These are phyloP conservation scores for Pithys albifrons DNA, from an alignment of 2,113 vertebrate species.

Conservation along the genomic window DNA sequence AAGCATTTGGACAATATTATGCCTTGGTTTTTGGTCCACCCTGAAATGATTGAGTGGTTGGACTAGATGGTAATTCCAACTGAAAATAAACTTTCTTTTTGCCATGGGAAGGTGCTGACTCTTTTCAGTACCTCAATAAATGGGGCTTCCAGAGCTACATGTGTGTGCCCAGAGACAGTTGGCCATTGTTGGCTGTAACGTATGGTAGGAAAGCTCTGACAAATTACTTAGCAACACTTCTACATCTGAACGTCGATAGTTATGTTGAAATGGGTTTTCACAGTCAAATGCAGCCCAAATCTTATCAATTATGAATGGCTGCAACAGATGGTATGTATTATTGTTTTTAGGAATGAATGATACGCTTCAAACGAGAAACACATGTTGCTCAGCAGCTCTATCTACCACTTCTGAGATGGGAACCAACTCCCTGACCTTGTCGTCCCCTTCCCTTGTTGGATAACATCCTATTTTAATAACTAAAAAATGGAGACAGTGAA, in stretches of 20 bases:
- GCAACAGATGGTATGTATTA: constrained; percentile 36
- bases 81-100: not conserved
- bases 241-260: not conserved
- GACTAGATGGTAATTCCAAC: not conserved
- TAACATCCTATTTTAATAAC: constrained; percentile 54
- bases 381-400: constrained; percentile 46
- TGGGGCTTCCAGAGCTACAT: not conserved
- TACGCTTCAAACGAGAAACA: constrained; percentile 61
- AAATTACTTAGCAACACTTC: constrained; percentile 14
- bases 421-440: constrained; percentile 37
- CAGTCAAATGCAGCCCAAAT: constrained; percentile 11
- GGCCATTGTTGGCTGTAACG: not conserved
- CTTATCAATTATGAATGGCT: constrained; percentile 57
- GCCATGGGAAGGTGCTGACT: not conserved
- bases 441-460: constrained; percentile 30
- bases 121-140: not conserved
- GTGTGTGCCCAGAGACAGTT: not conserved
- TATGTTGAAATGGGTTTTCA: constrained; percentile 19
- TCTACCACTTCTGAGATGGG: constrained; percentile 17
- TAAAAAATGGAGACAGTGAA: constrained; percentile 14
- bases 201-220: not conserved
- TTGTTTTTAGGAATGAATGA: constrained; percentile 56
- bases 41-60: not conserved
- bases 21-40: not conserved
- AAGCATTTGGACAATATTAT: not conserved